These are phyloP conservation scores for Laticauda laticaudata DNA, from an alignment of 2,113 vertebrate genomes.

Conservation along the genomic window DNA sequence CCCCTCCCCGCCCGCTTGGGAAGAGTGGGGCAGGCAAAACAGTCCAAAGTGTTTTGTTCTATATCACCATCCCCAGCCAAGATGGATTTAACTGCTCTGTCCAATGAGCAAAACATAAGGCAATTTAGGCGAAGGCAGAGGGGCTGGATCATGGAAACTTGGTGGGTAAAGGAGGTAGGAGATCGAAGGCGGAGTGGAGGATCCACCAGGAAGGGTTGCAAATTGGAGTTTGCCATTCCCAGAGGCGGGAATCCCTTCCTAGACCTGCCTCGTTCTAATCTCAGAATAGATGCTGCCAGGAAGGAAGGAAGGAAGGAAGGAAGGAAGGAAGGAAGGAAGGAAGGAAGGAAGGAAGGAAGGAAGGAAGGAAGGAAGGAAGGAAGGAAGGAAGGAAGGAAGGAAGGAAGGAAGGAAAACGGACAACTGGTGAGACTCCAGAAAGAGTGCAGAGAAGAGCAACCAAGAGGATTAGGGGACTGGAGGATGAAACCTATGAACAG, in stretches of 20 bases:
- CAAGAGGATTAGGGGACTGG: background rate
- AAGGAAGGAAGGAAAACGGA: background rate
- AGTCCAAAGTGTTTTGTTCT: background rate
- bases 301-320: background rate
- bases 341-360: too few relatives aligned
- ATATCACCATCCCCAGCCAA: too few relatives aligned
- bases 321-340: background rate
- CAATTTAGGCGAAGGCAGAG: slow-evolving; percentile 1
- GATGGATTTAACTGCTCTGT: background rate
- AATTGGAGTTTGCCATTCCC: too few relatives aligned
- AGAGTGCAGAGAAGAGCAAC: background rate
- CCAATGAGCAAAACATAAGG: slow-evolving; percentile 10
- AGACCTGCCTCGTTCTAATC: background rate
- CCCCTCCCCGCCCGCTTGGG: too few relatives aligned
- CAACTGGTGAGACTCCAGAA: background rate
- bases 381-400: background rate
- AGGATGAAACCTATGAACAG: background rate
- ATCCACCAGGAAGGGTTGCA: background rate
- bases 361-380: too few relatives aligned
- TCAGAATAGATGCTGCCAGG: background rate
- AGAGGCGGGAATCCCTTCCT: background rate
- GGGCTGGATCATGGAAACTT: slow-evolving; percentile 12
- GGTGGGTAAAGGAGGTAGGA: slow-evolving; percentile 32
- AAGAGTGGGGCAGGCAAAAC: background rate
- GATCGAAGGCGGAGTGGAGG: background rate